Evolutionary conservation across 2,113 vertebrate species (phyloP).

Genomic region (Pterocles burchelli): DNA sequence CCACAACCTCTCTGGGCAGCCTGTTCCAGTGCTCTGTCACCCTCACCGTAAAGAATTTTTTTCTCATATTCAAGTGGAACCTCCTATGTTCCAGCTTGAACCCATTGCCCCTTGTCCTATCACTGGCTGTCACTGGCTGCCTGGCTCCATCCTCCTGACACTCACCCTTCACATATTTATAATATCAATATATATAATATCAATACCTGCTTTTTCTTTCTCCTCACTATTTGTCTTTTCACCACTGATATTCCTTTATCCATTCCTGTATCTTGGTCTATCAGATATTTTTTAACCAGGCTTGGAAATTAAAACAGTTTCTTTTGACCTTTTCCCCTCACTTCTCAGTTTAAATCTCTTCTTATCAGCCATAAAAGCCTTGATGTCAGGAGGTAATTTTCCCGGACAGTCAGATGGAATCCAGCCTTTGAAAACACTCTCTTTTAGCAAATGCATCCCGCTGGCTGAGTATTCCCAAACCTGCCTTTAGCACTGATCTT

Average conservation of each 20-base stretch:
- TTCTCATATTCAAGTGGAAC: too few relatives aligned
- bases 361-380: background rate
- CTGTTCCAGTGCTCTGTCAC: too few relatives aligned
- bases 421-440: background rate
- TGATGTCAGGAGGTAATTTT: constrained; percentile 7
- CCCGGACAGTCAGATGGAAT: background rate
- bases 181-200: too few relatives aligned
- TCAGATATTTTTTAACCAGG: background rate
- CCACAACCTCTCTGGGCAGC: too few relatives aligned
- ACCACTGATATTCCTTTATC: background rate
- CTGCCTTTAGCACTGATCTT: background rate
- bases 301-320: background rate
- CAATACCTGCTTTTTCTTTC: background rate
- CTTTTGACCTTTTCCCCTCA: background rate
- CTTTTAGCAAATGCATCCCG: background rate
- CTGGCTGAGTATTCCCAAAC: background rate
- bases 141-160: too few relatives aligned
- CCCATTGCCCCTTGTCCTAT: too few relatives aligned
- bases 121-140: too few relatives aligned
- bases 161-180: too few relatives aligned
- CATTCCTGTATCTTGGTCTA: background rate
- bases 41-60: too few relatives aligned
- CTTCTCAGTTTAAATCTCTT: background rate
- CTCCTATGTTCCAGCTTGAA: too few relatives aligned
- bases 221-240: background rate